These are phyloP conservation scores for Cairina moschata DNA, from an alignment of 2,113 vertebrate genomes.

Conservation along the genomic window DNA sequence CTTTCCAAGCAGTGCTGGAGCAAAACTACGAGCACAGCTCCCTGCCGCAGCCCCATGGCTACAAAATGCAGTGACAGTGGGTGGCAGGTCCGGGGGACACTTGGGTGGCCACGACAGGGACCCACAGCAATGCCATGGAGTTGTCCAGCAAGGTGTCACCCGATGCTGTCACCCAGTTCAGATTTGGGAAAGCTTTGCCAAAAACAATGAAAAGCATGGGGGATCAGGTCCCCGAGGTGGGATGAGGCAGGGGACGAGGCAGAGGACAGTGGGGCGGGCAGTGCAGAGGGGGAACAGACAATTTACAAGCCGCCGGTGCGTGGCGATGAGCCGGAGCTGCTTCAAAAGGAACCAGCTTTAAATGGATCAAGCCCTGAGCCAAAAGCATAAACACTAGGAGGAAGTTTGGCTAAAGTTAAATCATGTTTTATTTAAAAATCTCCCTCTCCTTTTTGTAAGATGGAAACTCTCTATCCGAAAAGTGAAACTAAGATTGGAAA, in stretches of 20 bases:
- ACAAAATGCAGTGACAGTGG: accelerated
- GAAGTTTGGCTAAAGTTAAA: conserved; percentile 80
- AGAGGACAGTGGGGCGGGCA: neutral
- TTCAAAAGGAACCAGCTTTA: conserved; percentile 72
- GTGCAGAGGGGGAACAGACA: conserved; percentile 3
- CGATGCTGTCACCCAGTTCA: neutral
- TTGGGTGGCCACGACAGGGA: accelerated
- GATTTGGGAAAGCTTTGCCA: neutral
- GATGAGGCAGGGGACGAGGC: neutral
- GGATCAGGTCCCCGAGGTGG: accelerated
- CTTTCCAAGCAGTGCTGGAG: neutral
- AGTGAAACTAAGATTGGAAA: conserved; percentile 79
- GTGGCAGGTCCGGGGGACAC: accelerated
- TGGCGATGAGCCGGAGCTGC: conserved; percentile 54
- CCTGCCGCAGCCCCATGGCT: neutral
- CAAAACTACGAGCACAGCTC: neutral
- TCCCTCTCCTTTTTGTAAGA: conserved; percentile 68
- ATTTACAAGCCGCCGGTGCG: neutral
- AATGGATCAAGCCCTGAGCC: conserved; percentile 65
- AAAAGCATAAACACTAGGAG: conserved; percentile 77
- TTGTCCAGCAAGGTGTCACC: neutral
- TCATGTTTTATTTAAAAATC: conserved; percentile 79
- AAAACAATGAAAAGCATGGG: accelerated
- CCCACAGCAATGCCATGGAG: accelerated
- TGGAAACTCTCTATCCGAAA: conserved; percentile 78